Base-by-base conservation (phyloP, 2,888 invertebrate genomes). In the Fragum whitleyi region DNA sequence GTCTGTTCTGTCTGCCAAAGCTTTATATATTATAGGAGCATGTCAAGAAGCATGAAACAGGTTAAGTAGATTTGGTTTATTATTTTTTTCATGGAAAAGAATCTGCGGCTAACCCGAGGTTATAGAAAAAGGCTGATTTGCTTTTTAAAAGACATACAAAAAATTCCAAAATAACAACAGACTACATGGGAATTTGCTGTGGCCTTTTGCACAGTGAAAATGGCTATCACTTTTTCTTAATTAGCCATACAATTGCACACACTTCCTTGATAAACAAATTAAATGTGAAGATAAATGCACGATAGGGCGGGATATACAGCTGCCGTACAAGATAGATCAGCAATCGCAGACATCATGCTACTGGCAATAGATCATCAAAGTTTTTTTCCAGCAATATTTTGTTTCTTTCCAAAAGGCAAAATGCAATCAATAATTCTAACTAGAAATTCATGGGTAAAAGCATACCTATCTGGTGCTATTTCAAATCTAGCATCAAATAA, bases 171-270 rank as follows among this genome's bases (percentile, higher is more conserved):
- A 9, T 26, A 57, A 57, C 23, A 23, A 57, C 57, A 32, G 26
- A 61, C 9, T 29, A 61, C 61, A 61, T 32, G 29, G 61, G 26
- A 61, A 61, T 19, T 32, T 32, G 28, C 47, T 19, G 29, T n/a
- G 36, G 36, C 32, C 65, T 42, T 32, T 42, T 65, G 65, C 65
- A 65, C n/a, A 42, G 39, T 47, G 47, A 47, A 36, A 42, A 65
- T 23, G 36, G 65, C 65, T 65, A 65, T 65, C 65, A 65, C 65
- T 65, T 65, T 65, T 65, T 42, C 65, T 32, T 65, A 77, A 77
- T 77, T 72, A 57, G 67, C 65, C 77, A 68, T 77, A 57, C 57
- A 73, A 77, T 67, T 72, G 69, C 72, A 67, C 77, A 67, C 77
- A 72, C 77, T 65, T 57, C 77, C 59, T 23, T 53, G 73, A 72